Conservation (phyloP, 2,113 vertebrate genomes). For the Cyphomyrus discorhynchus region DNA sequence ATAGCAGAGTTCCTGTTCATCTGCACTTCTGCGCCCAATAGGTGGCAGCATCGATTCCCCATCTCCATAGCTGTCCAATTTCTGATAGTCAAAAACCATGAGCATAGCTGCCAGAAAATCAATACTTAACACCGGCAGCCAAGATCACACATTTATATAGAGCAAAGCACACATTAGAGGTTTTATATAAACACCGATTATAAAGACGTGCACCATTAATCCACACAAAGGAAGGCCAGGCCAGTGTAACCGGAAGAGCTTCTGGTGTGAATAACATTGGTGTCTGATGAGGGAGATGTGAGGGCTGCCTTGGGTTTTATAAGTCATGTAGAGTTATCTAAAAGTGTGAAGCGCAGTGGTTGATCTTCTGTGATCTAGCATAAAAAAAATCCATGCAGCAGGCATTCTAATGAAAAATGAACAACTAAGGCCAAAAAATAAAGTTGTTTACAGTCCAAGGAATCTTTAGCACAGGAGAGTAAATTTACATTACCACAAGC, state of each 20-base stretch:
- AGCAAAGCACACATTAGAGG: background rate
- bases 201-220: background rate
- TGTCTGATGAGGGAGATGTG: background rate
- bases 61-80: background rate
- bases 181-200: background rate
- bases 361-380: background rate
- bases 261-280: background rate
- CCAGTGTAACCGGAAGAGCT: background rate
- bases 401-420: background rate
- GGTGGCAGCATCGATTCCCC: background rate
- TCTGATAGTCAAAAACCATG: background rate
- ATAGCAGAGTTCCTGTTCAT: background rate
- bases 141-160: background rate
- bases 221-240: background rate
- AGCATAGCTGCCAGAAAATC: background rate
- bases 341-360: background rate
- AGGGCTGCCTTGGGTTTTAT: background rate
- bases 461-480: background rate
- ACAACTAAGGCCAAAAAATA: background rate
- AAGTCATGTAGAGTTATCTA: background rate
- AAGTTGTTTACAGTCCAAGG: background rate
- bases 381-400: background rate
- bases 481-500: background rate
- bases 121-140: background rate
- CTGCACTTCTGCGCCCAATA: background rate